Conservation (phyloP, 2,888 invertebrate genomes). For the Lomographa bimaculata region DNA sequence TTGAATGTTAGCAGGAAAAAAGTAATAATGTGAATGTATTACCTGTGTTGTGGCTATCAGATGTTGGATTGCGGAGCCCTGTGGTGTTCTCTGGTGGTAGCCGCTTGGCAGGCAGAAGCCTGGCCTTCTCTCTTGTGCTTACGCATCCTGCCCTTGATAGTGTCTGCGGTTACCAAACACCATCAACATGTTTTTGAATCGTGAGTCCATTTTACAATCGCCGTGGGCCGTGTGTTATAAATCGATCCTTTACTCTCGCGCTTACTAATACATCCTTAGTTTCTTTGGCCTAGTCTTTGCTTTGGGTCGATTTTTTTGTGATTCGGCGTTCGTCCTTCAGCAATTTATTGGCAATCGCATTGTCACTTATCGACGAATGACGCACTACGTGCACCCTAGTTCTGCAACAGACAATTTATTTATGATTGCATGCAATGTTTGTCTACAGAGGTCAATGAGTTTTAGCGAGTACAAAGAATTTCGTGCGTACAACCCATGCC, state of each 20-base stretch:
- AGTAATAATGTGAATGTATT: no score
- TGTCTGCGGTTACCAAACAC: conserved; percentile 72
- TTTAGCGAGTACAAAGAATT: conserved; percentile 60
- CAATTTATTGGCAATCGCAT: conserved; percentile 75
- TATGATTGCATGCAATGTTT: conserved; percentile 50
- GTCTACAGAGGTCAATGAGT: conserved; percentile 58
- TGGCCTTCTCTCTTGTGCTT: conserved; percentile 78
- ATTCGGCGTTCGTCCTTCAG: conserved; percentile 64
- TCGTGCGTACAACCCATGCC: conserved; percentile 59
- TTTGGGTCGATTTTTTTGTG: conserved; percentile 61
- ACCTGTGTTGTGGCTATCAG: conserved; percentile 72
- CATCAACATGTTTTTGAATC: conserved; percentile 70
- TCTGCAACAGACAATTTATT: conserved; percentile 67
- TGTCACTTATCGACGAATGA: conserved; percentile 77
- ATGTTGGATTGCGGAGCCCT: conserved; percentile 61
- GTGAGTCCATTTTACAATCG: conserved; percentile 80
- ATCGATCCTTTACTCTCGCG: conserved; percentile 73
- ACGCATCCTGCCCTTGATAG: conserved; percentile 78
- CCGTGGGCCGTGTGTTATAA: conserved; percentile 76
- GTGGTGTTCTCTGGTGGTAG: conserved; percentile 65
- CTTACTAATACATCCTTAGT: conserved; percentile 77
- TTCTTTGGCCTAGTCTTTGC: conserved; percentile 81
- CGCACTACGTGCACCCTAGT: conserved; percentile 77
- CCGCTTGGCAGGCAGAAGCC: conserved; percentile 77
- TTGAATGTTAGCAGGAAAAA: no score